Evolutionary conservation across 2,888 invertebrate genomes (phyloP), one percentile per base, ranked within the genome.

Genomic region (Proisotoma minuta): DNA sequence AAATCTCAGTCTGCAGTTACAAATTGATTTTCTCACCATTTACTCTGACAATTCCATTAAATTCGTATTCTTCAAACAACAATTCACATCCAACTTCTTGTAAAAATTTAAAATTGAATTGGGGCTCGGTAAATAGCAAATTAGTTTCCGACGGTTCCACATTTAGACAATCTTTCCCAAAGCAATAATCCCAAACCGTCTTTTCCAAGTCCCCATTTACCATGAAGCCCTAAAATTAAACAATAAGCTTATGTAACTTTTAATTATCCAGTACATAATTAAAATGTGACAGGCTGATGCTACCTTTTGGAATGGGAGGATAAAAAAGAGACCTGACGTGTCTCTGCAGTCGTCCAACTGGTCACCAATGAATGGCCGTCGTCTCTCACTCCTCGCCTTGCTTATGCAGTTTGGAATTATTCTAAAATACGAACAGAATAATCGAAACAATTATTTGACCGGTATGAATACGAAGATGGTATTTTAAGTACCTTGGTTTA

Each of bases 321-420:
- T 87, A 77, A 92, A 99, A 78, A 88, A 99, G 1, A 99, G 80
- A 0, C 96, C 93, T 0, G 97, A 95, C 1, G 92, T 88, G 77
- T 99, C 99, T 26, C 95, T 83, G 76, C 98, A 98, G 73, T 98
- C 97, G 65, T 97, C 91, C 18, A 99, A 88, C 81, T 99, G 97
- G 75, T 88, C 86, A 0, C 89, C 97, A 60, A 99, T 85, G 78
- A 97, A 99, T 0, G 93, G 88, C 48, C 98, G 83, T 10, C 96
- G 85, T 58, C 95, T 81, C 78, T 99, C 98, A 57, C 92, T 93
- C 79, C 97, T 98, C 0, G 96, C 96, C 82, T 99, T 99, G 85
- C 95, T 93, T 27, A 99, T 91, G 75, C 92, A 94, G 79, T 99
- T 99, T 0, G 97, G 95, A 56, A 94, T 83, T 18, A 90, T 76